Percentiles rank a stretch among this genome's conserved stretches.
These are phyloP conservation scores for Lepilemur septentrionalis DNA, from an alignment of 2,797 vertebrate species.

Conservation along the genomic window DNA sequence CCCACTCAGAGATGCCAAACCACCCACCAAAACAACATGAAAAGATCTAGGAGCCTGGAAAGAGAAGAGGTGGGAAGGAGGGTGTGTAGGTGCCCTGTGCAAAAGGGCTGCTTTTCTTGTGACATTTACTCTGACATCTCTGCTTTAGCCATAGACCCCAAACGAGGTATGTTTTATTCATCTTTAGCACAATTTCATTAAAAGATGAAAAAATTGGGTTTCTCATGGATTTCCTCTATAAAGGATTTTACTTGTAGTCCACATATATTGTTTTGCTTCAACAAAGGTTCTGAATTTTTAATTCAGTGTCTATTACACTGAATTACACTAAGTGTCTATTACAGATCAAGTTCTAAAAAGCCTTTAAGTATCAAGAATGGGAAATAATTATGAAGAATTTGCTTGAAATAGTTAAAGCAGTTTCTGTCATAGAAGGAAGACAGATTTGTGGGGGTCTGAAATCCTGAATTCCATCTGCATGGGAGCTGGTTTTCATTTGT, in stretches of 20 bases:
- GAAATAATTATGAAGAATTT: neutral
- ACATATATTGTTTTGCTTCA: slow-evolving; percentile 19
- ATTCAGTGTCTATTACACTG: neutral
- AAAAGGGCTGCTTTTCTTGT: neutral
- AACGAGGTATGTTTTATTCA: neutral
- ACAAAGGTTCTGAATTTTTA: slow-evolving; percentile 13
- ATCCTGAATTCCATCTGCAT: slow-evolving; percentile 56
- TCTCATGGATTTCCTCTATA: neutral
- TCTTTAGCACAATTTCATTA: slow-evolving; percentile 30
- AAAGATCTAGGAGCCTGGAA: neutral
- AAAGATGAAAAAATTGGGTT: neutral
- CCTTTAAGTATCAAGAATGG: neutral
- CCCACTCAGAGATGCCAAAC: neutral
- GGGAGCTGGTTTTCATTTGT: slow-evolving; percentile 58
- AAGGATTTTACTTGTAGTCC: slow-evolving; percentile 1
- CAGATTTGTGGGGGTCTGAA: slow-evolving; percentile 46
- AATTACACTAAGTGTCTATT: neutral
- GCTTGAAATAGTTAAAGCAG: slow-evolving; percentile 26
- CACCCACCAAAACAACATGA: neutral
- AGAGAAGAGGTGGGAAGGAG: neutral
- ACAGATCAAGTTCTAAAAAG: slow-evolving; percentile 24
- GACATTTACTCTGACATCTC: neutral
- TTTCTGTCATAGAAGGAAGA: slow-evolving; percentile 23
- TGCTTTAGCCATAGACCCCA: neutral
- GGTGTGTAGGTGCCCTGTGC: neutral